Percentiles rank a stretch among this genome's conserved stretches.
Conservation (phyloP, 2,888 invertebrate species). For the Pyrochroa serraticornis region DNA sequence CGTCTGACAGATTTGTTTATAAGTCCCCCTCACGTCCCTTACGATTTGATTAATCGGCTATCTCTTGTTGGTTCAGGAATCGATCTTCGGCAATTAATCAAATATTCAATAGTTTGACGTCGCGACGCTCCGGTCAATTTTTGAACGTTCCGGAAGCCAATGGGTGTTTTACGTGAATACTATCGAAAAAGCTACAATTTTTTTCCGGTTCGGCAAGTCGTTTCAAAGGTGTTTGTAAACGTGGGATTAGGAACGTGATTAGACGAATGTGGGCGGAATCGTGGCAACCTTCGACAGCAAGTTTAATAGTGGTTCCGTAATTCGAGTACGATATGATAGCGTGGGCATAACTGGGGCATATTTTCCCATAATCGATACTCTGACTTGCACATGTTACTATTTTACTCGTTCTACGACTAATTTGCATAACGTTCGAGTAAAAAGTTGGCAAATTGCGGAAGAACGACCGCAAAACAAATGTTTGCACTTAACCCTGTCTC, state of each 20-base stretch:
- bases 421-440: constrained; percentile 18
- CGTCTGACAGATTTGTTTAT: constrained; percentile 47
- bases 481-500: constrained; percentile 12
- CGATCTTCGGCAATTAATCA: constrained; percentile 23
- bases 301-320: no score
- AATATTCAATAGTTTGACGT: constrained; percentile 10
- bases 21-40: constrained; percentile 18
- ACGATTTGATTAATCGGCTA: constrained; percentile 28
- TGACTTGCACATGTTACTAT: constrained; percentile 11
- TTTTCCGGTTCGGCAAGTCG: neutral
- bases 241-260: constrained; percentile 25
- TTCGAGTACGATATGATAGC: constrained; percentile 3
- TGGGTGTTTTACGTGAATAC: no score
- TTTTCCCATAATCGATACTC: constrained; percentile 24
- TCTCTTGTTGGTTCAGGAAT: constrained; percentile 19
- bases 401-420: constrained; percentile 9
- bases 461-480: constrained; percentile 3
- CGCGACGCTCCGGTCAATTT: constrained; percentile 2
- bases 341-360: constrained; percentile 19
- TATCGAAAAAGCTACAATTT: no score
- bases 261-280: constrained; percentile 20
- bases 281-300: constrained; percentile 17
- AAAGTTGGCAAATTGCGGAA: constrained; percentile 12
- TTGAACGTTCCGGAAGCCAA: neutral
- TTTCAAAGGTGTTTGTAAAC: constrained; percentile 13